phyloP scores from a whole-genome alignment of 1,140 invertebrate genomes.

The Saccostrea echinata region DNA sequence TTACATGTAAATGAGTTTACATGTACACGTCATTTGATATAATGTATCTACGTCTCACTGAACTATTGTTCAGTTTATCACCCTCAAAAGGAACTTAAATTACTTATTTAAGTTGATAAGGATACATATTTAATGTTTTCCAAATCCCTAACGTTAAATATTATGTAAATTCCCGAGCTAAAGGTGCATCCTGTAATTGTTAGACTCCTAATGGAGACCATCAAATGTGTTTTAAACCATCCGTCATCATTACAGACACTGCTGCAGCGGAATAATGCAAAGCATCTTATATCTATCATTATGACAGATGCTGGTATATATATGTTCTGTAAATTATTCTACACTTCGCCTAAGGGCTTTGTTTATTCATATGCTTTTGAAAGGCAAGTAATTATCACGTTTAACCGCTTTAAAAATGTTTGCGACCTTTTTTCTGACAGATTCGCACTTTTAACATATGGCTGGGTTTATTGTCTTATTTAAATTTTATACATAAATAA shows the following conservation, averaged over 20 bases:
- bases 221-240: conserved; percentile 31
- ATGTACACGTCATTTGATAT: too few relatives aligned
- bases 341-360: neutral
- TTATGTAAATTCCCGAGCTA: neutral
- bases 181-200: conserved; percentile 15
- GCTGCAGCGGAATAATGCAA: neutral
- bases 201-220: neutral
- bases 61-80: too few relatives aligned
- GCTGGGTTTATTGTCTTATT: neutral
- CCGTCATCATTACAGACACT: conserved; percentile 14
- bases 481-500: conserved; percentile 3
- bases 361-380: conserved; percentile 22
- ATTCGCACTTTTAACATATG: conserved; percentile 32
- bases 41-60: too few relatives aligned
- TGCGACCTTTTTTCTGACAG: conserved; percentile 2
- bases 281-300: conserved; percentile 19
- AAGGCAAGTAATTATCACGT: conserved; percentile 23
- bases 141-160: too few relatives aligned
- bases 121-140: too few relatives aligned
- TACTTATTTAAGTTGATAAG: too few relatives aligned
- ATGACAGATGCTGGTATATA: conserved; percentile 32
- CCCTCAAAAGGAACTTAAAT: too few relatives aligned
- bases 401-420: conserved; percentile 10
- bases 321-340: neutral
- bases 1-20: too few relatives aligned